Evolutionary conservation across 1,140 invertebrate genomes (phyloP).

Genomic region (Heliconius eleuchia): DNA sequence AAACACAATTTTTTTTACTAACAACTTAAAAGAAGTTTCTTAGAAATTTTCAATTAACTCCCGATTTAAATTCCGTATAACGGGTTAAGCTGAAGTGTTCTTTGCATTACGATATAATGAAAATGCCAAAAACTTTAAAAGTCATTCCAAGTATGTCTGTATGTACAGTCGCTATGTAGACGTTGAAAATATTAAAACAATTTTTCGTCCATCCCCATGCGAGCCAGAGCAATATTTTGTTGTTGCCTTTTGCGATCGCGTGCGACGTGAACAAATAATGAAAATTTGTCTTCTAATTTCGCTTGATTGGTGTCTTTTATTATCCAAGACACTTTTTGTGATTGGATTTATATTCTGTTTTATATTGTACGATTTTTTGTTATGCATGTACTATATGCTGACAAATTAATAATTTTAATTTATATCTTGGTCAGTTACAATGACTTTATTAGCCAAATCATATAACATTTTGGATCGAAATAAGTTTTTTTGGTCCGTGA

Average conservation of each 20-base stretch:
- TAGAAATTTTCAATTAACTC: too few species aligned
- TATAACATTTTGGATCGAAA: too few species aligned
- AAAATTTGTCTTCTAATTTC: constrained; percentile 36
- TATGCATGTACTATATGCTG: too few species aligned
- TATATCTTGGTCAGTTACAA: too few species aligned
- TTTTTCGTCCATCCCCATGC: constrained; percentile 5
- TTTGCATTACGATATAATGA: too few species aligned
- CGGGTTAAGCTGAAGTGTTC: too few species aligned
- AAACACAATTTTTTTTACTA: too few species aligned
- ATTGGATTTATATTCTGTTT: not conserved
- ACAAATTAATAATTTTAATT: too few species aligned
- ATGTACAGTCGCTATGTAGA: not conserved
- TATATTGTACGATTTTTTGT: not conserved
- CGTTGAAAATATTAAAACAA: constrained; percentile 11
- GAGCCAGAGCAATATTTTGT: constrained; percentile 53
- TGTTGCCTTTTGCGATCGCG: constrained; percentile 63
- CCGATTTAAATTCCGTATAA: too few species aligned
- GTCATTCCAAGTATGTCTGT: not conserved
- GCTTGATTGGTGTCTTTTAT: constrained; percentile 38
- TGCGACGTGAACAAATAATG: constrained; percentile 71
- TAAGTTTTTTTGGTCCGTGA: too few species aligned
- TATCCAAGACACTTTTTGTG: constrained; percentile 42
- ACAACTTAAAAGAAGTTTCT: too few species aligned
- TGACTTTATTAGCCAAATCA: too few species aligned
- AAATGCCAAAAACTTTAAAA: not conserved